phyloP scores from a whole-genome alignment of 2,888 invertebrate species.

The Drymonia ruficornis region DNA sequence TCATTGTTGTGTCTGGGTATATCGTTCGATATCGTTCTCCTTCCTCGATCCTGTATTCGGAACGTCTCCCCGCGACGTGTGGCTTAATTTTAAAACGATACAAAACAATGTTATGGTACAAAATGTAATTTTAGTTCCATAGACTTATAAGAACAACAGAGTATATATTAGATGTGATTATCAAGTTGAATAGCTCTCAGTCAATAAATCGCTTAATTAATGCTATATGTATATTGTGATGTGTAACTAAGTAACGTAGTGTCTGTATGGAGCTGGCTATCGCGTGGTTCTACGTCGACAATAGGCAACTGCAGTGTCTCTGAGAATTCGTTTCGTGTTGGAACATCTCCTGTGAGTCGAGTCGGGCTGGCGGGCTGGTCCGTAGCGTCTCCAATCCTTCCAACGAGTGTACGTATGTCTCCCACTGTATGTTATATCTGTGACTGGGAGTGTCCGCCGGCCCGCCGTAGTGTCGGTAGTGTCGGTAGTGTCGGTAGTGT shows the following conservation, averaged over 20 bases:
- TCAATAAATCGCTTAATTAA: slow-evolving; percentile 52
- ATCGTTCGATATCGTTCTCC: slow-evolving; percentile 3
- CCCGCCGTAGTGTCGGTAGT: slow-evolving; percentile 20
- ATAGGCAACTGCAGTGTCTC: slow-evolving; percentile 50
- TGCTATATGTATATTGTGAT: slow-evolving; percentile 52
- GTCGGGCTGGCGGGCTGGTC: slow-evolving; percentile 44
- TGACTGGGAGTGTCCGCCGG: slow-evolving; percentile 11
- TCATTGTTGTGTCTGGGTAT: background rate
- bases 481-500: too few relatives aligned
- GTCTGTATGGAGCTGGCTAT: slow-evolving; percentile 59
- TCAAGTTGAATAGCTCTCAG: slow-evolving; percentile 53
- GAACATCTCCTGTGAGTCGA: slow-evolving; percentile 33
- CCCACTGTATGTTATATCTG: too few relatives aligned
- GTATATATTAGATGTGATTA: slow-evolving; percentile 72
- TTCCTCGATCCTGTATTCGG: slow-evolving; percentile 8
- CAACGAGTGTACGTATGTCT: too few relatives aligned
- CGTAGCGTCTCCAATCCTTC: too few relatives aligned
- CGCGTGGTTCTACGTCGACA: slow-evolving; percentile 61
- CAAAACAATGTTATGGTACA: slow-evolving; percentile 75
- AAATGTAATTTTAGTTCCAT: slow-evolving; percentile 81
- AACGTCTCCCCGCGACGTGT: slow-evolving; percentile 51
- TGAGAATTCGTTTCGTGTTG: slow-evolving; percentile 41
- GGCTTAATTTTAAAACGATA: slow-evolving; percentile 67
- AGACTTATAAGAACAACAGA: slow-evolving; percentile 78
- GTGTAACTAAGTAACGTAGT: slow-evolving; percentile 58